phyloP scores from a whole-genome alignment of 2,888 invertebrate species.

The Dromius quadrimaculatus region DNA sequence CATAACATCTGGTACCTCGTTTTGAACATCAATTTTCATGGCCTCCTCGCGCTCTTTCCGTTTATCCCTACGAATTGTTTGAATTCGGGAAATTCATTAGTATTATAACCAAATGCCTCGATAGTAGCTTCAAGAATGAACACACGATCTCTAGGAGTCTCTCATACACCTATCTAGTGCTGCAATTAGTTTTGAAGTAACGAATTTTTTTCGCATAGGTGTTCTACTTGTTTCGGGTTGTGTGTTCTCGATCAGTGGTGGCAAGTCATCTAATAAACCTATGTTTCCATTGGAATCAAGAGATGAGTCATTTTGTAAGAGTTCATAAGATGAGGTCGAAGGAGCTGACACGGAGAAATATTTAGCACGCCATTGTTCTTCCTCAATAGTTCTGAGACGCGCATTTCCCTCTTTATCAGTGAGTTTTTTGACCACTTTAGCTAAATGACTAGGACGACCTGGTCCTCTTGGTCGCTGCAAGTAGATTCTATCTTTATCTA shows the following conservation, averaged over 20 bases:
- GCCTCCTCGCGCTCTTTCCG: conserved; percentile 57
- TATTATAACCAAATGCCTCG: conserved; percentile 56
- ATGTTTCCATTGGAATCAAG: conserved; percentile 15
- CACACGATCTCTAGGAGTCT: conserved; percentile 56
- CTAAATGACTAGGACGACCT: conserved; percentile 57
- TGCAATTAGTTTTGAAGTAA: conserved; percentile 56
- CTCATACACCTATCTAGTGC: conserved; percentile 55
- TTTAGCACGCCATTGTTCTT: conserved; percentile 9
- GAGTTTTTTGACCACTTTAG: conserved; percentile 58
- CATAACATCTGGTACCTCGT: conserved; percentile 58
- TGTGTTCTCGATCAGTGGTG: conserved; percentile 9
- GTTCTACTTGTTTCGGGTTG: conserved; percentile 55
- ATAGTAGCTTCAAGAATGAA: conserved; percentile 56
- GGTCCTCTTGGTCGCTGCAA: conserved; percentile 54
- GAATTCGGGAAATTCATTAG: conserved; percentile 58
- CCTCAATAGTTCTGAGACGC: conserved; percentile 18
- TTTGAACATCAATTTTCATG: conserved; percentile 60
- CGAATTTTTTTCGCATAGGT: conserved; percentile 57
- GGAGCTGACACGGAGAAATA: background rate
- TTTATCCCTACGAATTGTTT: conserved; percentile 55
- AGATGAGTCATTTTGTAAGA: background rate
- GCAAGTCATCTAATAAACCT: conserved; percentile 20
- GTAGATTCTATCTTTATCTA: conserved; percentile 56
- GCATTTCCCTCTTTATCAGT: conserved; percentile 56
- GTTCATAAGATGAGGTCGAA: conserved; percentile 7